Percentiles rank a stretch among this genome's conserved stretches.
phyloP scores from a whole-genome alignment of 1,140 invertebrate genomes.

The Camponotus pennsylvanicus region DNA sequence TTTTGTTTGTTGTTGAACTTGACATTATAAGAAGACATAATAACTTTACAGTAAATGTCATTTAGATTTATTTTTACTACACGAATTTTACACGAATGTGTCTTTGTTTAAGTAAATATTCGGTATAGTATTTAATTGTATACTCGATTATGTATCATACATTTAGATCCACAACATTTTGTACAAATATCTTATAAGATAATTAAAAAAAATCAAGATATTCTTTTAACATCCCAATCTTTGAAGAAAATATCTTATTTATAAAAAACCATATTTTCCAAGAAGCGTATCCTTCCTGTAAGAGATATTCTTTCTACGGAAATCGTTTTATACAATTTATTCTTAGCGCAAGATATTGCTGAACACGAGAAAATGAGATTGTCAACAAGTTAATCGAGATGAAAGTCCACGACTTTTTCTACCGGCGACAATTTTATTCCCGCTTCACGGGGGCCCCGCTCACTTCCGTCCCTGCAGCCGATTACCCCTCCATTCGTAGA shows the following conservation, averaged over 20 bases:
- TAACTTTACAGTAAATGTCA: too few species aligned
- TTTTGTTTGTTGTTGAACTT: neutral
- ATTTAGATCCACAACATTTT: neutral
- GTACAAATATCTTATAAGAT: neutral
- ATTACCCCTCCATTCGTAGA: slow-evolving; percentile 78
- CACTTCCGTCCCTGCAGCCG: slow-evolving; percentile 65
- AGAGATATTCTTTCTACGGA: neutral
- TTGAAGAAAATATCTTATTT: neutral
- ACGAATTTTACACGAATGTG: too few species aligned
- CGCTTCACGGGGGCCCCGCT: slow-evolving; percentile 1
- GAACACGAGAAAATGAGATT: neutral
- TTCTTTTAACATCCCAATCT: neutral
- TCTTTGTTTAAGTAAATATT: neutral
- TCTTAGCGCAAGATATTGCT: neutral
- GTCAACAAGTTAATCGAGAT: neutral
- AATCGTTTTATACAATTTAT: neutral
- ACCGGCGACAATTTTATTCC: neutral
- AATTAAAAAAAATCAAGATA: neutral
- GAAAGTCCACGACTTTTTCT: neutral
- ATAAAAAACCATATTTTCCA: neutral
- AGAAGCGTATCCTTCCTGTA: neutral
- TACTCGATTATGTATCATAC: neutral
- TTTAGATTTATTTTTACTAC: too few species aligned
- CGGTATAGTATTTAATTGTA: neutral
- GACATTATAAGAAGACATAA: neutral